phyloP scores from a whole-genome alignment of 2,797 vertebrate species.

The Etheostoma perlongum region DNA sequence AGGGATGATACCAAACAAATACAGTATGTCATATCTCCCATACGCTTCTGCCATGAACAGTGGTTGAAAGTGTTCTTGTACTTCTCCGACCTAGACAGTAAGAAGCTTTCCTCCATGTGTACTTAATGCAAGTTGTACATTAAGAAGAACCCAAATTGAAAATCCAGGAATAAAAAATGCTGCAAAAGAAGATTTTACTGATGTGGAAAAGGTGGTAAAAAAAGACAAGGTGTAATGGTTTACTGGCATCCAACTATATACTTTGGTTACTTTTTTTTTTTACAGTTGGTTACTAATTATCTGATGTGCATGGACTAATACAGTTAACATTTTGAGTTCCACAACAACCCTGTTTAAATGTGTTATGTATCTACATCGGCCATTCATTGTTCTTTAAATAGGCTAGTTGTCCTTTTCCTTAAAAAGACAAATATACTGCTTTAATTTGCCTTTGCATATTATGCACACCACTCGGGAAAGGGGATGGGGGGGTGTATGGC shows the following conservation, averaged over 20 bases:
- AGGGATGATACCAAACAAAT: slow-evolving; percentile 55
- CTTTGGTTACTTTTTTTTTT: no score
- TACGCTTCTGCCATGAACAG: not conserved
- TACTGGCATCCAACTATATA: not conserved
- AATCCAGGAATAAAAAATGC: not conserved
- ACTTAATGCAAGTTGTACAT: not conserved
- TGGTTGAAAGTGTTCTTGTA: not conserved
- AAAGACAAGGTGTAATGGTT: not conserved
- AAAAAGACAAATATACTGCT: no score
- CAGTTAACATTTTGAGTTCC: no score
- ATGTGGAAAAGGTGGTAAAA: not conserved
- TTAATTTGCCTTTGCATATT: no score
- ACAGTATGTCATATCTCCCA: slow-evolving; percentile 28
- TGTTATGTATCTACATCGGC: no score
- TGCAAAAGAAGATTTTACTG: not conserved
- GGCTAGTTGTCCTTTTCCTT: no score
- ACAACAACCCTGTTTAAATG: no score
- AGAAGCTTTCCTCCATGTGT: not conserved
- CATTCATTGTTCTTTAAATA: no score
- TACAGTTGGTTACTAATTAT: no score
- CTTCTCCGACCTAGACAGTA: not conserved
- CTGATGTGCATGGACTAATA: no score
- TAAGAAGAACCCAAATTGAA: not conserved
- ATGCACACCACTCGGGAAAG: no score
- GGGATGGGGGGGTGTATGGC: no score